Base-by-base conservation (phyloP, 2,113 vertebrate species). In the Colistium nudipinnis region DNA sequence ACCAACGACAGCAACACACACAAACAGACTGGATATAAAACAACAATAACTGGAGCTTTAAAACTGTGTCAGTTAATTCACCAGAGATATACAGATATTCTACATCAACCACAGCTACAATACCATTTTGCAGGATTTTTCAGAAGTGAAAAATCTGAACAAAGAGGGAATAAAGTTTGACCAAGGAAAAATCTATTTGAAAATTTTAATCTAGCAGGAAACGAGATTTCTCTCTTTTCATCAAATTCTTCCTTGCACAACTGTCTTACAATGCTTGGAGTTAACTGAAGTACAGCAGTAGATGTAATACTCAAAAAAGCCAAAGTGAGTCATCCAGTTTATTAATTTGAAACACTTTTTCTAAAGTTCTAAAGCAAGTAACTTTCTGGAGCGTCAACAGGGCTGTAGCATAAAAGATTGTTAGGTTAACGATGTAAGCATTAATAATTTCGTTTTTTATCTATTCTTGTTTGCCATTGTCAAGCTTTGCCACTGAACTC, bases 1-100 rank as follows among this genome's bases (percentile, higher is more conserved):
- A 54, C 48, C 75, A 30, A 74, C 38, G 31, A 72, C 71, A 68
- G 22, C 77, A 53, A 66, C 76, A 70, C 44, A 67, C 59, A 39
- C 1, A 22, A 7, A 67, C 27, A n/a, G 1, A 66, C 27, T 13
- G 12, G 17, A 39, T 44, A 19, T 25, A 81, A 74, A 75, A 31
- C 35, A 47, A 81, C 54, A 13, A 70, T 7, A 76, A 1, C 17
- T 66, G 51, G 33, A 54, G 20, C 53, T 44, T 10, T n/a, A n/a
- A n/a, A n/a, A n/a, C n/a, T n/a, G n/a, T n/a, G n/a, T n/a, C n/a
- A n/a, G n/a, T n/a, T n/a, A n/a, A n/a, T n/a, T n/a, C n/a, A n/a
- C n/a, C n/a, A n/a, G n/a, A n/a, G n/a, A 44, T 20, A 70, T 7
- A 20, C 22, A 16, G 27, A 28, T 3, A 22, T 19, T 68, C 53